Conservation (phyloP, 2,113 vertebrate species). For the Oncorhynchus clarkii region DNA sequence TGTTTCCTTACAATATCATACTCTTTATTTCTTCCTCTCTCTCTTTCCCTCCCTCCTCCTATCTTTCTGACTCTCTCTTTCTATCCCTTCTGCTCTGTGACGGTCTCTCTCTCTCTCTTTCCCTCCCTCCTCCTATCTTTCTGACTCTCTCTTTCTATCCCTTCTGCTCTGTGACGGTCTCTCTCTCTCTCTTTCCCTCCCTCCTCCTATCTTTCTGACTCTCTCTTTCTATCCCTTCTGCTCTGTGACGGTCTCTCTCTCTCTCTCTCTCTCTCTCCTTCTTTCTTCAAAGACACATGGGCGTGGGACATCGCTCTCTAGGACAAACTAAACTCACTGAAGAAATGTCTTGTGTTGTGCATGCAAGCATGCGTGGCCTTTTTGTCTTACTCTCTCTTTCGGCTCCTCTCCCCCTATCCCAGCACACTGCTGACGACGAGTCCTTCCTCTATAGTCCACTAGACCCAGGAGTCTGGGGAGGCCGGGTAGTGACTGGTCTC, state of each 20-base stretch:
- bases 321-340: conserved; percentile 68
- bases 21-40: conserved; percentile 34
- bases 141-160: neutral
- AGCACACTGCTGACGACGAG: neutral
- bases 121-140: conserved; percentile 27
- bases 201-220: conserved; percentile 22
- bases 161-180: no score
- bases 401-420: neutral
- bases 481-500: conserved; percentile 99
- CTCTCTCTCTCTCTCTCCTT: conserved; percentile 25
- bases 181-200: conserved; percentile 7
- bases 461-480: conserved; percentile 99
- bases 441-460: conserved; percentile 58
- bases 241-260: no score
- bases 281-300: conserved; percentile 16
- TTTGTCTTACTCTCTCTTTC: conserved; percentile 4
- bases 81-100: neutral
- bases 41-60: conserved; percentile 29
- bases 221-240: no score
- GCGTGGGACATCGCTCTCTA: neutral
- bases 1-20: conserved; percentile 21
- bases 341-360: conserved; percentile 77
- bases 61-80: neutral
- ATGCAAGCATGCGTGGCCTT: conserved; percentile 96
- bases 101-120: conserved; percentile 15